phyloP scores from a whole-genome alignment of 2,113 vertebrate species.

The Phycodurus eques region DNA sequence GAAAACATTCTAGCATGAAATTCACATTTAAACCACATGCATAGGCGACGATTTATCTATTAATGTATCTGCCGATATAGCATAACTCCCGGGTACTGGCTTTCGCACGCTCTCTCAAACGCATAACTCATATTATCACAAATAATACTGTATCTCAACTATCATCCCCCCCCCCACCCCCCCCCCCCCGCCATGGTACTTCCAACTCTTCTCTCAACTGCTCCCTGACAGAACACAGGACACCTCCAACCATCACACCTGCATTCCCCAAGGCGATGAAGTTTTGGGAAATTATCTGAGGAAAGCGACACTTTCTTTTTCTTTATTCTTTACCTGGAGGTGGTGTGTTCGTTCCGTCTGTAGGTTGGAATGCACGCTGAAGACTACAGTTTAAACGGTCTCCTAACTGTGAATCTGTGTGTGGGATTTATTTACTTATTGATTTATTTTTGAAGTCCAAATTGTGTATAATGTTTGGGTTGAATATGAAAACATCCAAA shows the following conservation, averaged over 20 bases:
- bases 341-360: conserved; percentile 5
- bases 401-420: not conserved
- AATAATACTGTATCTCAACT: conserved; percentile 41
- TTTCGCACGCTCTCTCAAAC: conserved; percentile 35
- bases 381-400: not conserved
- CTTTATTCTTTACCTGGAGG: conserved; percentile 13
- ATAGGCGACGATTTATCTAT: too few species aligned
- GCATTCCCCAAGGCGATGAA: conserved; percentile 58
- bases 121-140: conserved; percentile 57
- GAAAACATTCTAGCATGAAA: too few species aligned
- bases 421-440: conserved; percentile 7
- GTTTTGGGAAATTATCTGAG: conserved; percentile 62
- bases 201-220: conserved; percentile 40
- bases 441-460: conserved; percentile 3
- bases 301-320: conserved; percentile 42
- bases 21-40: too few species aligned
- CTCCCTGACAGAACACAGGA: conserved; percentile 54
- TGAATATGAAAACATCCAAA: conserved; percentile 18
- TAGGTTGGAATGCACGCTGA: conserved; percentile 36
- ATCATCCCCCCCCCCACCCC: not conserved
- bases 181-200: conserved; percentile 18
- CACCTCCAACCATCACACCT: conserved; percentile 68
- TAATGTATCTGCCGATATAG: not conserved
- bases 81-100: not conserved
- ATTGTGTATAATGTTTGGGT: conserved; percentile 26